Conservation (phyloP, 2,113 vertebrate genomes). For the Blennius ocellaris region DNA sequence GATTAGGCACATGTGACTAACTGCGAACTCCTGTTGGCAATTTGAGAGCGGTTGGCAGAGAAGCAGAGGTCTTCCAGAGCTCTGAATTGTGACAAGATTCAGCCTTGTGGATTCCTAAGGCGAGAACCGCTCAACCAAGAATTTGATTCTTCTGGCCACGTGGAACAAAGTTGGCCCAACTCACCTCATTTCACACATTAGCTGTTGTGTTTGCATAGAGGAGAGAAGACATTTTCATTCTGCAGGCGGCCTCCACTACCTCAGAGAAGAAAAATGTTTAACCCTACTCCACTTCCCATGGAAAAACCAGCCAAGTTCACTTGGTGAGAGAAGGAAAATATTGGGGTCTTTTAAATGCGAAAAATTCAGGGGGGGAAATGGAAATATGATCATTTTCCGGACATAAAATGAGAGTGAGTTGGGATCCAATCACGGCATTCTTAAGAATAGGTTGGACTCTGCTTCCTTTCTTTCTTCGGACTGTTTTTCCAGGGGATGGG, state of each 20-base stretch:
- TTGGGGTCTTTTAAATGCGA: slow-evolving; percentile 73
- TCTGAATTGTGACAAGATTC: slow-evolving; percentile 54
- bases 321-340: slow-evolving; percentile 64
- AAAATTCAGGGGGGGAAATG: slow-evolving; percentile 45
- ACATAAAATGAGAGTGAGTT: slow-evolving; percentile 62
- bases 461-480: slow-evolving; percentile 19
- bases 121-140: slow-evolving; percentile 32
- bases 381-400: slow-evolving; percentile 64
- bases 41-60: slow-evolving; percentile 46
- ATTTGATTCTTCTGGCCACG: slow-evolving; percentile 55
- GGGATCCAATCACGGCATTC: slow-evolving; percentile 53
- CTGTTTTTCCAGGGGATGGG: slow-evolving; percentile 57
- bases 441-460: slow-evolving; percentile 50
- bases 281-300: slow-evolving; percentile 65
- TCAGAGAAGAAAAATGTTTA: slow-evolving; percentile 81
- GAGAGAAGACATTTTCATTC: slow-evolving; percentile 68
- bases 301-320: slow-evolving; percentile 64
- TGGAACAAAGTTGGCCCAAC: slow-evolving; percentile 57
- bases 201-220: slow-evolving; percentile 60
- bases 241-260: slow-evolving; percentile 76
- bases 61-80: slow-evolving; percentile 48
- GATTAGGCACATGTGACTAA: slow-evolving; percentile 78
- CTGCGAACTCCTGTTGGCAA: slow-evolving; percentile 59
- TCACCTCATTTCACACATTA: slow-evolving; percentile 74
- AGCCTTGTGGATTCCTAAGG: slow-evolving; percentile 32